Base-by-base conservation (phyloP, 2,797 vertebrate species). In the Acanthornis magna region DNA sequence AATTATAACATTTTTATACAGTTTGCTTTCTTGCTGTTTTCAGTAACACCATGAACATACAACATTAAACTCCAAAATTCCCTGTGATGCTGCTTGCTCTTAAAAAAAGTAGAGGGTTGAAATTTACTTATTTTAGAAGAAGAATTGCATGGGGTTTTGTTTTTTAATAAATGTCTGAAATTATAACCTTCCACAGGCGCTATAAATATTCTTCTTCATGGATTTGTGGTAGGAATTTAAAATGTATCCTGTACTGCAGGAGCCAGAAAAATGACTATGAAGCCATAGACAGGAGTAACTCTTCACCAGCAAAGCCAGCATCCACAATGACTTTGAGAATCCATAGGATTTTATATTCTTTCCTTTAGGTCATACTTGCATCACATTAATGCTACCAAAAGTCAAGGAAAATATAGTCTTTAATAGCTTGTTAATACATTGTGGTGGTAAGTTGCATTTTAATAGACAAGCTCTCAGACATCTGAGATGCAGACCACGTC, bases 171-270 rank as follows among this genome's bases (percentile, higher is more conserved):
- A 89, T 91, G 68, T 80, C 54, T 95, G 62, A 88, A 97, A 94
- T 85, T 3, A 92, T 85, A 87, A 88, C 68, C 58, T 89, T 82
- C 78, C 89, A 42, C 42, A 65, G 36, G 16, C 26, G 0, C 92
- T 83, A 83, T 92, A 97, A 94, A 96, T 96, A 96, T 85, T 93
- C 87, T 79, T 79, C 53, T 80, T 89, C 72, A 94, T 96, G 75
- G 84, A 92, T 93, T 93, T 91, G 95, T 91, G 92, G 94, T 85
- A 72, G 30, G 73, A 63, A 54, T 94, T 95, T 93, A 62, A 89
- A 94, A 89, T 68, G 61, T 32, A 92, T 93, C 82, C 89, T 91
- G 84, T 88, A 75, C 51, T 83, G 11, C 43, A 74, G 84, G 57
- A 93, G 72, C 50, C 88, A 92, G 88, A 91, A 92, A 93, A 95